Evolutionary conservation across 2,797 vertebrate genomes (phyloP), one percentile per base, ranked within the genome.

Genomic region (Labeo calbasu): DNA sequence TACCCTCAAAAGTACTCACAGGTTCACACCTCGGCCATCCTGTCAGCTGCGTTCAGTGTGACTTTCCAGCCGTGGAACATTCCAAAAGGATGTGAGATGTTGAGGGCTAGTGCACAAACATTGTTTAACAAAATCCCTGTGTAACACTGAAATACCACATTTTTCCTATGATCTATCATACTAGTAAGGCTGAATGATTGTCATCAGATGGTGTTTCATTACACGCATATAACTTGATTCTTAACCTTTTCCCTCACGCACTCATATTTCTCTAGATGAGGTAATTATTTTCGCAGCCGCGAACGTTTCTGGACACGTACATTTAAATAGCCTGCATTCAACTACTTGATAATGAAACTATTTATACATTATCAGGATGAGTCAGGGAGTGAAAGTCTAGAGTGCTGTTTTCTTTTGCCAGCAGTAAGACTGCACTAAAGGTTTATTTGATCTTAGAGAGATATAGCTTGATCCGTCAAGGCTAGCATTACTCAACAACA

Each of bases 401-500:
- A 70, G 61, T 28, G 36, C 72, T 2, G 25, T 48, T 77, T 77
- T 77, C 82, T 78, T 59, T 53, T 84, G 40, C 75, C 82, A 78
- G 66, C 40, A 40, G 28, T 36, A 70, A 77, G 32, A 55, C 48
- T 55, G 50, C 32, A 77, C 72, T 57, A 61, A 46, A 63, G 68
- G 66, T 72, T 78, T 84, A 84, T 84, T 84, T 84, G 57, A 84
- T 65, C 28, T 70, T 28, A 7, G 40, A 61, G 40, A 83, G 82
- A 83, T 77, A 28, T 32, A 83, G 50, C 19, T 25, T 50, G 66
- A 75, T 57, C 43, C 51, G 46, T 75, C 61, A 85, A 73, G 25
- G 66, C 55, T 55, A 75, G 43, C 17, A 81, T 81, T 75, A 81
- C 81, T 81, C 77, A 66, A 63, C 28, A 75, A 82, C 63, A 77